Conservation (phyloP, 2,113 vertebrate species). For the Desmodus rotundus region DNA sequence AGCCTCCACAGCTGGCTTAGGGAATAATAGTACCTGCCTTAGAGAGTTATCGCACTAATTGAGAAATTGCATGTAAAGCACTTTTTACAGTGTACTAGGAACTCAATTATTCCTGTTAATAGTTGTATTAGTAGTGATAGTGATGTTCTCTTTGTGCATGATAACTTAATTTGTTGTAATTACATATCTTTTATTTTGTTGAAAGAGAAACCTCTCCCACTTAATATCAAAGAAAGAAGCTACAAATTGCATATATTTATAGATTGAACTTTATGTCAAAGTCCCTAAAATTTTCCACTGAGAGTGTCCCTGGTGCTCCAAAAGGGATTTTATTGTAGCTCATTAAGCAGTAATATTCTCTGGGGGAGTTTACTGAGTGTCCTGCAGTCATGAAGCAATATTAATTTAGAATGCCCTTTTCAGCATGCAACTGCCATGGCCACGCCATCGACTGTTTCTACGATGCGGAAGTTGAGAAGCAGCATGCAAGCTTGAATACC, state of each 20-base stretch:
- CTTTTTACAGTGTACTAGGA: neutral
- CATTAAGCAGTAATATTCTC: neutral
- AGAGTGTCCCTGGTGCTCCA: neutral
- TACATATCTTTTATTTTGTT: neutral
- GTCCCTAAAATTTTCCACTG: neutral
- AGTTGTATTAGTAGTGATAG: neutral
- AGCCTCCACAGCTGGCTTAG: neutral
- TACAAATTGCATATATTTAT: neutral
- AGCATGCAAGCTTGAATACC: conserved; percentile 87
- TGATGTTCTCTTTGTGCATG: neutral
- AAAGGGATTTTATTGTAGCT: neutral
- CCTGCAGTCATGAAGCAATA: neutral
- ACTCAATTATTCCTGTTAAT: neutral
- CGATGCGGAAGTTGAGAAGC: conserved; percentile 86
- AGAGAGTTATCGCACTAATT: neutral
- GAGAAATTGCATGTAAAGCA: neutral
- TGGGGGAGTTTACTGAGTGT: neutral
- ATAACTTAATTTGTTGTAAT: neutral
- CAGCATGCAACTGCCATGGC: conserved; percentile 95
- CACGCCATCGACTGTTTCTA: conserved; percentile 94
- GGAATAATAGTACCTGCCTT: neutral
- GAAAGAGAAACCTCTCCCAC: neutral
- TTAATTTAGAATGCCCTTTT: conserved; percentile 35
- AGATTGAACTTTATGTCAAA: neutral
- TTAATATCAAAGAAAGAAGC: neutral